A percentile compares a stretch with the other conserved stretches of the same genome.
Evolutionary conservation across 1,140 invertebrate species (phyloP).

Genomic region (Aphaenogaster floridana): DNA sequence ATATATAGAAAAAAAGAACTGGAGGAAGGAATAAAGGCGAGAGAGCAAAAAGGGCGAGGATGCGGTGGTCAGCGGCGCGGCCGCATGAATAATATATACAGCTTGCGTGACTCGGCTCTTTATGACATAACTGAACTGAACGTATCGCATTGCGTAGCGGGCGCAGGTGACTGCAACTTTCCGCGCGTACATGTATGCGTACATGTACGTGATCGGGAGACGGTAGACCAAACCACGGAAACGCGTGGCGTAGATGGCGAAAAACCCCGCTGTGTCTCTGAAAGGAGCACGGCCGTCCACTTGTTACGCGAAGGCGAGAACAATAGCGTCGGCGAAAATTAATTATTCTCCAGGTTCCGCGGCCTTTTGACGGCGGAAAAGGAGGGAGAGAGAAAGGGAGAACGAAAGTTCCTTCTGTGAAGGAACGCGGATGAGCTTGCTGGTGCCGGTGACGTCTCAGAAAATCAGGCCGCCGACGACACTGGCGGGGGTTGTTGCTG

Average conservation of each 20-base stretch:
- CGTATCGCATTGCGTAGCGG: conserved; percentile 60
- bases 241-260: not conserved
- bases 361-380: not conserved
- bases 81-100: conserved; percentile 68
- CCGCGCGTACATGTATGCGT: not conserved
- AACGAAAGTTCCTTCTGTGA: conserved; percentile 19
- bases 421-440: conserved; percentile 35
- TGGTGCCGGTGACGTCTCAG: conserved; percentile 49
- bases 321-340: conserved; percentile 52
- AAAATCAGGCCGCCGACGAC: conserved; percentile 48
- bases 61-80: conserved; percentile 14
- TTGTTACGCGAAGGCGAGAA: conserved; percentile 58
- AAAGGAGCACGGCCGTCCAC: conserved; percentile 38
- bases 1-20: not conserved
- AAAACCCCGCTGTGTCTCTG: conserved; percentile 40
- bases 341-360: conserved; percentile 37
- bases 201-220: not conserved
- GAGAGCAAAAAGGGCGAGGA: conserved; percentile 42
- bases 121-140: conserved; percentile 63
- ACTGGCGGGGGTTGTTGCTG: conserved; percentile 23
- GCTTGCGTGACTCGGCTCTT: conserved; percentile 67
- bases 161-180: conserved; percentile 36
- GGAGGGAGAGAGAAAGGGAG: not conserved
- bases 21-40: not conserved
- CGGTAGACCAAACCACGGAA: not conserved